phyloP scores from a whole-genome alignment of 2,797 vertebrate species.

The Chiloscyllium punctatum region DNA sequence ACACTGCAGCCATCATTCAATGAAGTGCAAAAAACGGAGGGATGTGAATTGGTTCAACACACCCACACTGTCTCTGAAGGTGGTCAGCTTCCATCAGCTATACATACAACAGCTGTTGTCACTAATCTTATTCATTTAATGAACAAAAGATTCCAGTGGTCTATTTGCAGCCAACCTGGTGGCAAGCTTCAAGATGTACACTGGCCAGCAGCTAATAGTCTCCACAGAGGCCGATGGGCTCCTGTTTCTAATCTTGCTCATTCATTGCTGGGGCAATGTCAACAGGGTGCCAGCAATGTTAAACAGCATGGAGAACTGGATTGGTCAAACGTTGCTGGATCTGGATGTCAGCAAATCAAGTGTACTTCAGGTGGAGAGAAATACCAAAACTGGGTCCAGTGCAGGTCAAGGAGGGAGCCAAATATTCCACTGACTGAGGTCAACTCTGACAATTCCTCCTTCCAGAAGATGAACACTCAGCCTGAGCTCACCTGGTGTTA shows the following conservation, averaged over 20 bases:
- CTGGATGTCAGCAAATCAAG: neutral
- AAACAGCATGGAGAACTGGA: neutral
- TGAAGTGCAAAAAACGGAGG: neutral
- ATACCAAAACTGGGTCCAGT: neutral
- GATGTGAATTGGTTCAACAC: neutral
- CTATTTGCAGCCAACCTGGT: neutral
- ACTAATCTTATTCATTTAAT: neutral
- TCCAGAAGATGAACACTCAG: conserved; percentile 55
- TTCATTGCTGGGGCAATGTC: neutral
- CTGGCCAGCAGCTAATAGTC: neutral
- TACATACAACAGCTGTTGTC: neutral
- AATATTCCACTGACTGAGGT: neutral
- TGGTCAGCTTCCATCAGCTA: neutral
- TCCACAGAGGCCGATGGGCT: neutral
- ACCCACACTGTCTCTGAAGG: neutral
- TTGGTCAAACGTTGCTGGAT: neutral
- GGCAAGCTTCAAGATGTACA: neutral
- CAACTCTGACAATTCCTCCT: conserved; percentile 40
- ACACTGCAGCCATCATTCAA: neutral
- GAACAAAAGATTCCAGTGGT: neutral
- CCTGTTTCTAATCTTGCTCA: neutral
- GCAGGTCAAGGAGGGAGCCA: neutral
- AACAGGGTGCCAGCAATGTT: neutral
- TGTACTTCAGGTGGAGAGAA: neutral
- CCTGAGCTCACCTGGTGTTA: conserved; percentile 59